Percentiles rank a stretch among this genome's conserved stretches.
Evolutionary conservation across 1,140 invertebrate species (phyloP).

Genomic region (Paralvinella palmiformis): DNA sequence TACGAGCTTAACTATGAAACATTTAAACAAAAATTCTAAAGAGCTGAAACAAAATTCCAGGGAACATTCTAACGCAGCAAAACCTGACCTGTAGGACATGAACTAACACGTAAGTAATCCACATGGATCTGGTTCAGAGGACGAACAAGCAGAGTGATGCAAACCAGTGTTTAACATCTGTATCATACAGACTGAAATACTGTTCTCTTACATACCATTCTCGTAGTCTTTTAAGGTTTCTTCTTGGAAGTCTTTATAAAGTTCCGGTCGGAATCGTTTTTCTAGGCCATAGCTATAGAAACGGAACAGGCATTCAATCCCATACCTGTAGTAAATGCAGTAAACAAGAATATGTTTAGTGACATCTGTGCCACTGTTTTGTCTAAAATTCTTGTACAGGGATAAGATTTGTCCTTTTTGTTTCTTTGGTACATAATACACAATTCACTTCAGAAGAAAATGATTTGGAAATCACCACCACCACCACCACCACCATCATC

Average conservation of each 20-base stretch:
- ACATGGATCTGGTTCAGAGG: slow-evolving; percentile 15
- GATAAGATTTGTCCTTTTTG: too few species aligned
- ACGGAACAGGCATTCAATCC: slow-evolving; percentile 93
- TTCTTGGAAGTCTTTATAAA: slow-evolving; percentile 92
- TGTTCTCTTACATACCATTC: slow-evolving; percentile 58
- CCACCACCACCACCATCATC: too few species aligned
- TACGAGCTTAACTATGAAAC: too few species aligned
- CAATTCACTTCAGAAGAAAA: too few species aligned
- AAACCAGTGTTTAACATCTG: slow-evolving; percentile 18
- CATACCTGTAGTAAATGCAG: slow-evolving; percentile 56
- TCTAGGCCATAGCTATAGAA: slow-evolving; percentile 98
- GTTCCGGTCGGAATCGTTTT: slow-evolving; percentile 81
- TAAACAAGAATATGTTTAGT: too few species aligned
- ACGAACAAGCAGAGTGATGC: neutral
- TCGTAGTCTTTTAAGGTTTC: slow-evolving; percentile 91
- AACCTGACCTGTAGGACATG: neutral
- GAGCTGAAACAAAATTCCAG: too few species aligned
- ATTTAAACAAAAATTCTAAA: too few species aligned
- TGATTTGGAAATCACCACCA: too few species aligned
- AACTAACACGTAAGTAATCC: neutral
- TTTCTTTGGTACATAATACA: too few species aligned
- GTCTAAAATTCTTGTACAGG: too few species aligned
- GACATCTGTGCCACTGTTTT: too few species aligned
- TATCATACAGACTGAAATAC: neutral
- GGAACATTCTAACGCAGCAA: too few species aligned